Evolutionary conservation across 2,113 vertebrate species (phyloP).

Genomic region (Dipodomys stephensi): DNA sequence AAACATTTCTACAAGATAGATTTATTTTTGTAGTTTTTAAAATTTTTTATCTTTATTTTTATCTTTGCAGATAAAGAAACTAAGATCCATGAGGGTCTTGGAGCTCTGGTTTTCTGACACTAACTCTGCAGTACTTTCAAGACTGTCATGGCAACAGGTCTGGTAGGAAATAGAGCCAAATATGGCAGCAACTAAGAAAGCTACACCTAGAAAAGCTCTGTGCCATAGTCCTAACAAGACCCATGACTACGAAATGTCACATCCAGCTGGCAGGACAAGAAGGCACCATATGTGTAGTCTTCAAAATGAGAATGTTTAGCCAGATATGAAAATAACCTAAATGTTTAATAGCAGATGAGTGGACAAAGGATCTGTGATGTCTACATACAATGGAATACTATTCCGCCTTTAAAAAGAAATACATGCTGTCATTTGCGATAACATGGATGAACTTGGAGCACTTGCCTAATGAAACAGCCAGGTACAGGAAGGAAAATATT

Average conservation of each 20-base stretch:
- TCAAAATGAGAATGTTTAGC: background rate
- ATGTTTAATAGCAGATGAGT: background rate
- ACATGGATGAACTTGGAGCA: background rate
- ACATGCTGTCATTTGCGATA: background rate
- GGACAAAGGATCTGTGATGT: background rate
- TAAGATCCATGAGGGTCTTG: background rate
- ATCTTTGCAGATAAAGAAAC: conserved; percentile 38
- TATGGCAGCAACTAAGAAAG: background rate
- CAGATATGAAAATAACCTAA: background rate
- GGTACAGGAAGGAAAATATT: background rate
- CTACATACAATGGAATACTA: background rate
- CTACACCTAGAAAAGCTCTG: background rate
- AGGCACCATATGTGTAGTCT: background rate
- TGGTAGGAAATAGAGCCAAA: background rate
- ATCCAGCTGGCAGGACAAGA: background rate
- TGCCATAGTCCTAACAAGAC: background rate
- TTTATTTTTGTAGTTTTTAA: background rate
- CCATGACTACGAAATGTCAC: background rate
- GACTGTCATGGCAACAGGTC: background rate
- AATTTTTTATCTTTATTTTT: too few species aligned
- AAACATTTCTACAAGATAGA: background rate
- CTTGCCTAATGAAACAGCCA: background rate
- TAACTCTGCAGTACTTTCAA: background rate
- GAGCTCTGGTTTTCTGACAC: background rate
- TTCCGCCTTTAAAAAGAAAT: background rate